Evolutionary conservation across 2,888 invertebrate genomes (phyloP).

Genomic region (Agrochola circellaris): DNA sequence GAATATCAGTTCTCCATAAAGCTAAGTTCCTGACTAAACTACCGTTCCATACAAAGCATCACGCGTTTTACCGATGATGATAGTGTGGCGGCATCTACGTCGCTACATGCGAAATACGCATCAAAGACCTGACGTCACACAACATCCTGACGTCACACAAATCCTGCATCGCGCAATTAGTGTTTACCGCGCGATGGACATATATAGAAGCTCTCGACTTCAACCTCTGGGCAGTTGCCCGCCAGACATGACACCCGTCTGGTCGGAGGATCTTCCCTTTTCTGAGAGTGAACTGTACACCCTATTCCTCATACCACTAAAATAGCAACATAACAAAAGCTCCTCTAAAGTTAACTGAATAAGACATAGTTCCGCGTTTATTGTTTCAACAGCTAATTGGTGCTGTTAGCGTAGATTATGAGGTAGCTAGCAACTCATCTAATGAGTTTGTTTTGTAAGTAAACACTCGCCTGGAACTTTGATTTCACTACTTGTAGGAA

Average conservation of each 20-base stretch:
- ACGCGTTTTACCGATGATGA: slow-evolving; percentile 5
- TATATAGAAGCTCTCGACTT: no score
- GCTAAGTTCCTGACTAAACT: background rate
- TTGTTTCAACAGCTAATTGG: slow-evolving; percentile 64
- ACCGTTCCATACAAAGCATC: background rate
- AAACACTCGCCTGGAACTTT: slow-evolving; percentile 61
- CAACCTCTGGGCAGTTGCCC: no score
- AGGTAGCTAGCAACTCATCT: slow-evolving; percentile 64
- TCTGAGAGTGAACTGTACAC: no score
- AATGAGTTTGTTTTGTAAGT: slow-evolving; percentile 62
- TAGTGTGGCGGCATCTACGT: no score
- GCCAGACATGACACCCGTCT: no score
- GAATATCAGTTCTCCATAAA: background rate
- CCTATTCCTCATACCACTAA: no score
- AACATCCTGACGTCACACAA: no score
- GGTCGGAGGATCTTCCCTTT: no score
- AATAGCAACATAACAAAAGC: slow-evolving; percentile 39
- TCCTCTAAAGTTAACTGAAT: slow-evolving; percentile 41
- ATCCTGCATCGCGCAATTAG: no score
- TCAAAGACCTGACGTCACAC: no score
- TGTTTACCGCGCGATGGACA: no score
- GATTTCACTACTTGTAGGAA: slow-evolving; percentile 51
- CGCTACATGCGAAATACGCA: no score
- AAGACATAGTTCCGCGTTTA: slow-evolving; percentile 54
- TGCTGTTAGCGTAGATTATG: slow-evolving; percentile 60